phyloP scores from a whole-genome alignment of 2,113 vertebrate species.

The Pogona vitticeps region DNA sequence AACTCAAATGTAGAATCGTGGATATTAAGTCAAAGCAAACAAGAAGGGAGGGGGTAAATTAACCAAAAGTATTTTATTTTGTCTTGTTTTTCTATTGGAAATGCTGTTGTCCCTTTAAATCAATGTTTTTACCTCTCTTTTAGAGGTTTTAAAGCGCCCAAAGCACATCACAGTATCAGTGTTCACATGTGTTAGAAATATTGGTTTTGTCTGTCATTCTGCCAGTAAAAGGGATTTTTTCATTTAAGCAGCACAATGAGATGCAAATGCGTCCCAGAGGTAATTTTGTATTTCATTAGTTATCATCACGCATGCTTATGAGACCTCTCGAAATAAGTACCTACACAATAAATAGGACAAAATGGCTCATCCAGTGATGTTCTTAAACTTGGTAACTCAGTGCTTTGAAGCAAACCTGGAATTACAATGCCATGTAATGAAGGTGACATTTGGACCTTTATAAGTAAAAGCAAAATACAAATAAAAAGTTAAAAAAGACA shows the following conservation, averaged over 20 bases:
- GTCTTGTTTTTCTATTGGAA: background rate
- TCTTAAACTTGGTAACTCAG: background rate
- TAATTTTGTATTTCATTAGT: constrained; percentile 5
- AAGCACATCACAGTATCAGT: background rate
- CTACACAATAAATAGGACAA: constrained; percentile 34
- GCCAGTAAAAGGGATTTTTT: constrained; percentile 3
- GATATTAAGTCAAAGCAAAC: too few species aligned
- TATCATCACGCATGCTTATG: constrained; percentile 18
- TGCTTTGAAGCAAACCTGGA: background rate
- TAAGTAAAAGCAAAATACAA: too few species aligned
- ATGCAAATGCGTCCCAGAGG: background rate
- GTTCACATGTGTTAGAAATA: constrained; percentile 12
- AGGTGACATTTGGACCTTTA: background rate
- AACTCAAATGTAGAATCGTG: background rate
- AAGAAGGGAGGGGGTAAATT: too few species aligned
- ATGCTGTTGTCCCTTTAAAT: background rate
- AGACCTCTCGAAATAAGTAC: constrained; percentile 27
- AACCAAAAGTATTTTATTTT: too few species aligned
- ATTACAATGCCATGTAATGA: background rate
- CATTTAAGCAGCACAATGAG: fast-evolving
- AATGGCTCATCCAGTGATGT: constrained; percentile 23
- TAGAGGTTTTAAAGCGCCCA: background rate
- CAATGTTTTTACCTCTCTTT: background rate
- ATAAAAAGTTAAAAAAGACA: too few species aligned
- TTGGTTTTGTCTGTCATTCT: constrained; percentile 23